Evolutionary conservation across 2,888 invertebrate genomes (phyloP).

Genomic region (Drepanosiphum platanoidis): DNA sequence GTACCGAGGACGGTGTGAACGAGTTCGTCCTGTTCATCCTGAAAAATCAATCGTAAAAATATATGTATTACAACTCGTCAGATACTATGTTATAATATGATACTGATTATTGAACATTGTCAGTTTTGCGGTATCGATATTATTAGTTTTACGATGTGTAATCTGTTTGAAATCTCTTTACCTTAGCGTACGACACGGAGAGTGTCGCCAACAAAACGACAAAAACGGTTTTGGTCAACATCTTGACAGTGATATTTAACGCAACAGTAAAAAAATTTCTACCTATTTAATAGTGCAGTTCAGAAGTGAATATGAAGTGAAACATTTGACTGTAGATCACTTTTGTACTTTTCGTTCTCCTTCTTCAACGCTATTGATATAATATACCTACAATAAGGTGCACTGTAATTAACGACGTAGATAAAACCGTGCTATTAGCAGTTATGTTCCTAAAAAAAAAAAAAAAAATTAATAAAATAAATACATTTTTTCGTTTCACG

Average conservation of each 20-base stretch:
- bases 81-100: too few species aligned
- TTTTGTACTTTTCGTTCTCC: neutral
- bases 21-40: constrained; percentile 35
- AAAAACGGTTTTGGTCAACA: constrained; percentile 47
- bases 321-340: neutral
- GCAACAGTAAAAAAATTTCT: constrained; percentile 2
- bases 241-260: constrained; percentile 1
- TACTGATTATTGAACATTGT: too few species aligned
- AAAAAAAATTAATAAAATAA: neutral
- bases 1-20: neutral
- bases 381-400: too few species aligned
- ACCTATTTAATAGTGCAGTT: neutral
- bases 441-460: neutral
- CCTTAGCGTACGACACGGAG: constrained; percentile 19
- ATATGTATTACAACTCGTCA: neutral
- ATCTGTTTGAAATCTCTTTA: neutral
- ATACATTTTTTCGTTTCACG: neutral
- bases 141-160: neutral
- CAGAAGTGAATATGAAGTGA: constrained; percentile 29
- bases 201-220: constrained; percentile 6
- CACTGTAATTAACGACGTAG: neutral
- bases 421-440: constrained; percentile 24
- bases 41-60: neutral
- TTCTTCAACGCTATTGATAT: neutral
- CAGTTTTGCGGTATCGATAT: too few species aligned